Evolutionary conservation across 2,113 vertebrate genomes (phyloP).

Genomic region (Eulacestoma nigropectus): DNA sequence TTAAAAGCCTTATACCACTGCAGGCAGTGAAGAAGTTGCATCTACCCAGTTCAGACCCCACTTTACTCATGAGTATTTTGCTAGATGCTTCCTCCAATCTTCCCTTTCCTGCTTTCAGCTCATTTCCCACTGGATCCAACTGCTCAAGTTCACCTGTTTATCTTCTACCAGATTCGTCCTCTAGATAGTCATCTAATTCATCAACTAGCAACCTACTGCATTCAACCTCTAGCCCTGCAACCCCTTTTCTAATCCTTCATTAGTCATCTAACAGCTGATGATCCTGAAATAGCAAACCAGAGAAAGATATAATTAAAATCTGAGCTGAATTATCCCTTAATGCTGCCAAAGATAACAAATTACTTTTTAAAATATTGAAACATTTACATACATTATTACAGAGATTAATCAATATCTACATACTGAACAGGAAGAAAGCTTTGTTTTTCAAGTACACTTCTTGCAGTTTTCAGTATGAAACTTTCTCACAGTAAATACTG

Average conservation of each 20-base stretch:
- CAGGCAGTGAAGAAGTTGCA: neutral
- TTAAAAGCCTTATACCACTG: neutral
- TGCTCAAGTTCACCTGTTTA: neutral
- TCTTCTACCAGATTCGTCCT: neutral
- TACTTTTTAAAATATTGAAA: neutral
- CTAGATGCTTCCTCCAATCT: neutral
- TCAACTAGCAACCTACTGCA: neutral
- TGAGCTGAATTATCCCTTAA: neutral
- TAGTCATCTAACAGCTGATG: neutral
- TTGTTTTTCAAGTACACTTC: neutral
- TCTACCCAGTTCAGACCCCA: neutral
- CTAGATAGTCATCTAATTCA: neutral
- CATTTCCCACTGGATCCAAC: neutral
- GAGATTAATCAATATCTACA: neutral
- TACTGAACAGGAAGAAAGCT: neutral
- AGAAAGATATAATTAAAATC: neutral
- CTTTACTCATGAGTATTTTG: neutral
- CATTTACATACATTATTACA: neutral
- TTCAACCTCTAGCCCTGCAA: conserved; percentile 14
- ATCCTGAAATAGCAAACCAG: conserved; percentile 11
- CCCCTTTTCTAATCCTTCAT: neutral
- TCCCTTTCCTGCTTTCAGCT: neutral
- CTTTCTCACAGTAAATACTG: neutral
- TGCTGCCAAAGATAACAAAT: neutral
- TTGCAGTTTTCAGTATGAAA: neutral